phyloP scores from a whole-genome alignment of 1,140 invertebrate species.

The Yoshiicerus persimilis region DNA sequence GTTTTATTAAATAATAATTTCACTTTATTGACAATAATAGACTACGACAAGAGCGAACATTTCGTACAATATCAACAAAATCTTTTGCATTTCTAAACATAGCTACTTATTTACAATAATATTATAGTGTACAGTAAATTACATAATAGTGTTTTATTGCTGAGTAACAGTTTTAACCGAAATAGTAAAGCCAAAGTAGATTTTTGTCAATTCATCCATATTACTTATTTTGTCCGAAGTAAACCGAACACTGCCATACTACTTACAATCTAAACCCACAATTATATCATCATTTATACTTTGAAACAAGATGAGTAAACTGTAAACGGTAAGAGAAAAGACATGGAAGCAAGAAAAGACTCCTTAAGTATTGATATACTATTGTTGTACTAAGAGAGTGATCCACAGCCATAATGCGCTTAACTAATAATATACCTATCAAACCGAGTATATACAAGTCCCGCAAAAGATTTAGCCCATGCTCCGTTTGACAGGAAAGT shows the following conservation, averaged over 20 bases:
- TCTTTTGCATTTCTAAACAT: not conserved
- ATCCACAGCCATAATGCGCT: not conserved
- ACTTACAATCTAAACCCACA: not conserved
- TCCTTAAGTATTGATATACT: not conserved
- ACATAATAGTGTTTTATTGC: not conserved
- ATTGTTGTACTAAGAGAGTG: not conserved
- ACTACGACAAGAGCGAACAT: not conserved
- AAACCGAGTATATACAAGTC: not conserved
- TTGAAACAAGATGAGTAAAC: not conserved
- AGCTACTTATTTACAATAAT: not conserved
- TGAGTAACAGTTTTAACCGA: not conserved
- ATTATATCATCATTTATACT: not conserved
- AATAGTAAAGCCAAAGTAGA: not conserved
- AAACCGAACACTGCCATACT: not conserved
- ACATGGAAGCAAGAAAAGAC: not conserved
- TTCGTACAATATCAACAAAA: not conserved
- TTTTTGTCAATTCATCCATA: not conserved
- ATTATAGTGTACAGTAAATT: not conserved
- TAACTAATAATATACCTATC: not conserved
- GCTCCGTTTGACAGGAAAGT: slow-evolving; percentile 27
- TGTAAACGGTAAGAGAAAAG: not conserved
- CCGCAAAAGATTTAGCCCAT: not conserved
- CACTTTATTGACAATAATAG: not conserved
- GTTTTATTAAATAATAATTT: not conserved
- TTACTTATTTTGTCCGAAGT: not conserved